Evolutionary conservation across 2,113 vertebrate genomes (phyloP), one percentile per base, ranked within the genome.

Genomic region (Caretta caretta): DNA sequence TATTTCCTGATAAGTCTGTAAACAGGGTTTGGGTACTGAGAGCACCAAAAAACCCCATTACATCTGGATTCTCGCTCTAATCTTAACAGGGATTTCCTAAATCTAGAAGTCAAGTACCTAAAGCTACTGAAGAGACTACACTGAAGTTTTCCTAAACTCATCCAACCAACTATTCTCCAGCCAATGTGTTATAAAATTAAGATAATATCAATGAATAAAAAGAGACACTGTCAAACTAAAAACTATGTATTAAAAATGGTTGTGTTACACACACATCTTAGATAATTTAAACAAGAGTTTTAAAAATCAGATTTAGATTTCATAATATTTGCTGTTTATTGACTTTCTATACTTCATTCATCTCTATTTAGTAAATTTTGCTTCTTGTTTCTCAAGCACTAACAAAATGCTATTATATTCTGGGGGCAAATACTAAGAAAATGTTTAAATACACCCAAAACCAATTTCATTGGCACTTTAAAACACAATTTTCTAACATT

Each of bases 31-130:
- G 65, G 19, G 65, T 38, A 20, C 22, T 22, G 19, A 38, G 19
- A 82, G 38, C 12, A 72, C 38, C 9, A 4, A 57, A 72, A 80
- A 2, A 1, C 0, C 0, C 10, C 56, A 79, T 6, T 9, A 17
- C 50, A 56, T 57, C 20, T 90, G 35, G 56, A 90, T 35, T 35
- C 22, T 79, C 56, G 2, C 12, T 56, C 79, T 51, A 31, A 65
- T 80, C 42, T 35, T 57, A 46, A n/a, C 25, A 83, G 31, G 14
- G 24, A 72, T 72, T 72, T 72, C 65, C 65, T 19, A 72, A 72
- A 38, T 38, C 65, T 72, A 6, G 10, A 76, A 29, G 46, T 81
- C 46, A 59, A 84, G 53, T 8, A 79, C 16, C 7, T 1, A 19
- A 59, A 48, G 17, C 57, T 59, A 75, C 0, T 87, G 80, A 42